Conservation (phyloP, 1,140 invertebrate species). For the Microplitis mediator region DNA sequence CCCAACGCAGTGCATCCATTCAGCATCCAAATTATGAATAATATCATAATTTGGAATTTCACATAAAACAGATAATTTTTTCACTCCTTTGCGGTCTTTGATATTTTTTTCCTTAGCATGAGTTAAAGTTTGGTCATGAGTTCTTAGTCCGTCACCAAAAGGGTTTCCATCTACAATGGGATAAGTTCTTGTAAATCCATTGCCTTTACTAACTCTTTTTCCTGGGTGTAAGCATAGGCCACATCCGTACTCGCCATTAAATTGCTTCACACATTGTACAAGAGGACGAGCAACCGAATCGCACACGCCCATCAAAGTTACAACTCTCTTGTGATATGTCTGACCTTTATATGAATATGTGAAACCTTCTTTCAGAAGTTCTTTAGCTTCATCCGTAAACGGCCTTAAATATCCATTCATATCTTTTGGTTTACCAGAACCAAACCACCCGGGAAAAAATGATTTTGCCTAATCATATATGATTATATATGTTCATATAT, state of each 20-base stretch:
- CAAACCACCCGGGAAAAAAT: no score
- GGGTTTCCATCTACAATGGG: slow-evolving; percentile 23
- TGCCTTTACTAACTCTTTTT: slow-evolving; percentile 29
- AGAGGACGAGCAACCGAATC: slow-evolving; percentile 31
- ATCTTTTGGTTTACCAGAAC: slow-evolving; percentile 30
- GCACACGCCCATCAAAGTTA: slow-evolving; percentile 21
- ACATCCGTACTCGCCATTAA: slow-evolving; percentile 42
- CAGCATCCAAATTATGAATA: slow-evolving; percentile 31
- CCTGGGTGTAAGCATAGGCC: slow-evolving; percentile 41
- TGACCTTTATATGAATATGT: slow-evolving; percentile 25
- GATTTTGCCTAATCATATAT: no score
- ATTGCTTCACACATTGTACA: slow-evolving; percentile 33
- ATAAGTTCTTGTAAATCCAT: slow-evolving; percentile 31
- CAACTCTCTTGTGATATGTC: slow-evolving; percentile 30
- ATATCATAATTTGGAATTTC: slow-evolving; percentile 37
- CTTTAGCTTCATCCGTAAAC: slow-evolving; percentile 32
- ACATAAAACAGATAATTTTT: not conserved
- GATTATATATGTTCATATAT: no score
- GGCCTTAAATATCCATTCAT: slow-evolving; percentile 37
- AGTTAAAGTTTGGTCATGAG: slow-evolving; percentile 24
- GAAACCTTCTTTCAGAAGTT: slow-evolving; percentile 25
- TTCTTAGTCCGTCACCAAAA: slow-evolving; percentile 33
- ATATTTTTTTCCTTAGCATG: not conserved
- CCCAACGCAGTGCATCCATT: slow-evolving; percentile 43
- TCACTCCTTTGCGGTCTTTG: not conserved